These are phyloP conservation scores for Schizopygopsis pylzovi DNA, from an alignment of 2,797 vertebrate genomes.

Conservation along the genomic window DNA sequence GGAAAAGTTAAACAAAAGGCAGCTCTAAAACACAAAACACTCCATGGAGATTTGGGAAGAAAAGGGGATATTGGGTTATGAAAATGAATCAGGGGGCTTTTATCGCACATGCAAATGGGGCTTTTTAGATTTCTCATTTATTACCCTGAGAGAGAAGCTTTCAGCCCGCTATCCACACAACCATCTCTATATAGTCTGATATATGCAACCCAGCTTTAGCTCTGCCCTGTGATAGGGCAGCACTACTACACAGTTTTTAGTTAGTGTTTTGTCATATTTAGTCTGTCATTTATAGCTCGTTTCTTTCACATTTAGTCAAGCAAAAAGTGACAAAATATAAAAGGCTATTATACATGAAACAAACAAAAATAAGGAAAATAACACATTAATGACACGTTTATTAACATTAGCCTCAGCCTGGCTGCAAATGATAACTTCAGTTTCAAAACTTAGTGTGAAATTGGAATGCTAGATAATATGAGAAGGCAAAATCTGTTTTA, in stretches of 20 bases:
- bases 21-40: conserved; percentile 87
- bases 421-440: neutral
- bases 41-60: conserved; percentile 88
- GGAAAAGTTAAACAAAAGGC: conserved; percentile 78
- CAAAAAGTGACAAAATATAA: neutral
- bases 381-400: neutral
- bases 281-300: neutral
- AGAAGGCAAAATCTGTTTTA: neutral
- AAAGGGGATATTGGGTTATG: conserved; percentile 84
- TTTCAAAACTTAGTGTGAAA: neutral
- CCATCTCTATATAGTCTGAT: neutral
- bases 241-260: neutral
- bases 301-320: neutral
- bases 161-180: conserved; percentile 50
- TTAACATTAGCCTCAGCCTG: neutral
- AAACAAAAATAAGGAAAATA: neutral
- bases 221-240: neutral
- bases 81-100: conserved; percentile 72
- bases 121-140: conserved; percentile 66
- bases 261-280: neutral
- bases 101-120: conserved; percentile 73
- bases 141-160: conserved; percentile 64
- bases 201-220: neutral
- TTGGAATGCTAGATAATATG: neutral
- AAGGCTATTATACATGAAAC: neutral